These are phyloP conservation scores for Bilobella aurantiaca DNA, from an alignment of 1,140 invertebrate genomes.

Conservation along the genomic window DNA sequence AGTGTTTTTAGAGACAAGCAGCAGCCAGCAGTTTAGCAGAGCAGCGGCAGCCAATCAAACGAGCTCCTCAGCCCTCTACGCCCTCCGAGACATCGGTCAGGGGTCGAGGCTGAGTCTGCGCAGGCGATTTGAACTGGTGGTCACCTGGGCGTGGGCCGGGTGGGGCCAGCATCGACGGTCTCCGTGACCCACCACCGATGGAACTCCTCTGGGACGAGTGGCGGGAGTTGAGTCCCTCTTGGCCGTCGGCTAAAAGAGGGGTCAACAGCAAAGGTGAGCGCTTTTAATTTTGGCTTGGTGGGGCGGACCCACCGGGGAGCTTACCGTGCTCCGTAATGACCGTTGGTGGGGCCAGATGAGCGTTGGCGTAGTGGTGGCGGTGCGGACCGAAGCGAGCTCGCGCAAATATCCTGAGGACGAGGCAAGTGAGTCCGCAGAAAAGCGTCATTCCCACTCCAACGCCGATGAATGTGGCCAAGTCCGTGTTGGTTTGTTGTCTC, in stretches of 20 bases:
- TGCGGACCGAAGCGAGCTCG: constrained; percentile 38
- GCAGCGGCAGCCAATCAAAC: constrained; percentile 1
- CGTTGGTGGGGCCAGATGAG: constrained; percentile 31
- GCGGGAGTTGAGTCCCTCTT: constrained; percentile 15
- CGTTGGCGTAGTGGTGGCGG: constrained; percentile 36
- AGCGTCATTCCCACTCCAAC: constrained; percentile 37
- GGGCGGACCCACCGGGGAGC: too few relatives aligned
- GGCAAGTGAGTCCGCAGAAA: constrained; percentile 38
- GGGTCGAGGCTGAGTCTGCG: constrained; percentile 4
- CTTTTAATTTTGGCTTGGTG: too few relatives aligned
- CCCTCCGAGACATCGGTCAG: constrained; percentile 16
- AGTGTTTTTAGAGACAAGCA: constrained; percentile 1
- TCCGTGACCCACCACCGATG: constrained; percentile 21
- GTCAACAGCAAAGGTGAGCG: too few relatives aligned
- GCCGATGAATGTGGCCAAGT: constrained; percentile 38
- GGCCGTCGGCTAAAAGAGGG: constrained; percentile 18
- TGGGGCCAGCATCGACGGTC: constrained; percentile 28
- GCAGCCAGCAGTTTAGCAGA: background rate
- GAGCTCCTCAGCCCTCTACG: constrained; percentile 12
- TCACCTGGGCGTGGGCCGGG: constrained; percentile 30
- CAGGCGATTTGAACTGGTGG: constrained; percentile 2
- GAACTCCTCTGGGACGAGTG: constrained; percentile 32
- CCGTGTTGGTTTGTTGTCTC: constrained; percentile 36
- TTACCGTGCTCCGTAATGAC: constrained; percentile 32
- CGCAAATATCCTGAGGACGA: constrained; percentile 38